A percentile compares a stretch with the other conserved stretches of the same genome.
Evolutionary conservation across 2,797 vertebrate species (phyloP).

Genomic region (Pseudomugil tenellus): DNA sequence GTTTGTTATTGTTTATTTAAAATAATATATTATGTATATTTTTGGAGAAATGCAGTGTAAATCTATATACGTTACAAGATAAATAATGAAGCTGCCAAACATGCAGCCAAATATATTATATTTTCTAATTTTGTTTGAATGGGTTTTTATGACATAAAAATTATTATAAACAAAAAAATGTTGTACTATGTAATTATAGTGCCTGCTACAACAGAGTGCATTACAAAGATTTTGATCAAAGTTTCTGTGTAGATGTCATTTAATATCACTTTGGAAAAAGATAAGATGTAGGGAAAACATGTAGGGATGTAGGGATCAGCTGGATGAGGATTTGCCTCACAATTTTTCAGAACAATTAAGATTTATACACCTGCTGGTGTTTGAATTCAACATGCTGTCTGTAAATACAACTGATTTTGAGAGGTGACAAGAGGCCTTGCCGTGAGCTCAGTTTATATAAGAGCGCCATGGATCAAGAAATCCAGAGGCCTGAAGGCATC

Average conservation of each 20-base stretch:
- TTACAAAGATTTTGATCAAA: background rate
- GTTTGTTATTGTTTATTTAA: background rate
- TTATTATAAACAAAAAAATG: background rate
- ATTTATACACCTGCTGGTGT: background rate
- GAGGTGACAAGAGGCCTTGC: conserved; percentile 26
- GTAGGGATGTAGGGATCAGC: too few relatives aligned
- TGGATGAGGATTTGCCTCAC: background rate
- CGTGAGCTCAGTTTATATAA: conserved; percentile 58
- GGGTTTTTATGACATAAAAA: too few relatives aligned
- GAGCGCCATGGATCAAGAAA: conserved; percentile 46
- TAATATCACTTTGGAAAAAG: conserved; percentile 21
- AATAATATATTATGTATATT: background rate
- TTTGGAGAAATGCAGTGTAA: background rate
- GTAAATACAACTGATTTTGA: conserved; percentile 26
- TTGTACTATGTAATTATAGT: background rate
- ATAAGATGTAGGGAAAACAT: too few relatives aligned
- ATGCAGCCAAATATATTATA: background rate
- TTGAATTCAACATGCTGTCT: background rate
- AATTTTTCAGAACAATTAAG: background rate
- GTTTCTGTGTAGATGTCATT: conserved; percentile 9
- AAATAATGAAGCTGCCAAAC: too few relatives aligned
- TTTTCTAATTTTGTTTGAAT: background rate
- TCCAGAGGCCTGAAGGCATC: conserved; percentile 35
- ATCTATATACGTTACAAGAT: background rate
- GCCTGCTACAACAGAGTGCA: background rate